Base-by-base conservation (phyloP, 2,113 vertebrate species). In the Myotis davidii region DNA sequence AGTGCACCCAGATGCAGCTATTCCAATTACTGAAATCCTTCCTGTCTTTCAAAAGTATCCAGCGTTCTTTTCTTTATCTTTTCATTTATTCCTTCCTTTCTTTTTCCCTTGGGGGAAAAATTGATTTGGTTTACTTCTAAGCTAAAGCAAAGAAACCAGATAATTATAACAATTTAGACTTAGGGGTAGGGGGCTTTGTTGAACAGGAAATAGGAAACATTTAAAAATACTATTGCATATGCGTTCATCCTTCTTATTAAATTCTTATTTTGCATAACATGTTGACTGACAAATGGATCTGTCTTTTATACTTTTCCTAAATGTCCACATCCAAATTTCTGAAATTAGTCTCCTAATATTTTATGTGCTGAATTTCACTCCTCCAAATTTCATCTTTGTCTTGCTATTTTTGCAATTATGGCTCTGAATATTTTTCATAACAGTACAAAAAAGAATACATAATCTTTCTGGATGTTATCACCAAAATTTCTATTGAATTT, bases 321-420 rank as follows among this genome's bases (percentile, higher is more conserved):
- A 90, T 73, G 17, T 29, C 9, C 54, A 52, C 4, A 54, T 14
- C 3, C 7, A 92, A 42, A 95, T 92, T 90, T 90, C 73, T 96
- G 32, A 77, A 90, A 94, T 92, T 81, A 95, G 32, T 74, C n/a
- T 88, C 23, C 56, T 85, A 69, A 78, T 81, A 25, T 64, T 95
- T 87, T 56, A 79, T 70, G 42, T 86, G n/a, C 42, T 67, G 18
- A 3, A 76, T 95, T 88, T 95, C n/a, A 77, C 16, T n/a, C n/a
- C 20, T 61, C 11, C 21, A 84, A 67, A 20, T 32, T 96, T 83
- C n/a, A 54, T 94, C 59, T 95, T 83, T 92, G 42, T 84, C 52
- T 85, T 82, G 34, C 34, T 42, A 82, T 90, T 76, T 90, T 50
- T 91, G 18, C 32, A 91, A 29, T 69, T 74, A 83, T 65, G 73